phyloP scores from a whole-genome alignment of 2,888 invertebrate species.

The Dromius quadrimaculatus region DNA sequence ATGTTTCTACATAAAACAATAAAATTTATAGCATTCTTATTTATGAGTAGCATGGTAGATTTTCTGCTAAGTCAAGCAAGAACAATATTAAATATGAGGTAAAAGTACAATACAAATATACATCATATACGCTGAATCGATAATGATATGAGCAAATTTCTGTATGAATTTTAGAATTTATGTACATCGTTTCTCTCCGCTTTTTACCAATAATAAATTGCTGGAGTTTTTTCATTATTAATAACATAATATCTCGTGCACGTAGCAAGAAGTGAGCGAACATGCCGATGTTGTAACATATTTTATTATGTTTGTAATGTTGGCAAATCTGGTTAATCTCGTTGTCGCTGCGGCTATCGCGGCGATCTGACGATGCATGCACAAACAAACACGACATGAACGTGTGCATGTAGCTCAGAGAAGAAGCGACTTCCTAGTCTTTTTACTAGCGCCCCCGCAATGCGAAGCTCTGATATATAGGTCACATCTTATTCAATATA shows the following conservation, averaged over 20 bases:
- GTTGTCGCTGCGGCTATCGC: slow-evolving; percentile 33
- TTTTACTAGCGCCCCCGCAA: slow-evolving; percentile 42
- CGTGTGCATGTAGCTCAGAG: slow-evolving; percentile 3
- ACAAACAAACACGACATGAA: slow-evolving; percentile 26
- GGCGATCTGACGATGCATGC: slow-evolving; percentile 20
- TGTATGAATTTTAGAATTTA: slow-evolving; percentile 34
- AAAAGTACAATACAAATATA: slow-evolving; percentile 20
- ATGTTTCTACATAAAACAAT: background rate
- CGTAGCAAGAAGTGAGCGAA: slow-evolving; percentile 15
- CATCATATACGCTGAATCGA: slow-evolving; percentile 16
- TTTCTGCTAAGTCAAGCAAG: slow-evolving; percentile 9
- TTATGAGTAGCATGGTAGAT: background rate
- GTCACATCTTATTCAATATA: slow-evolving; percentile 44
- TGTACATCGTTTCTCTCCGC: slow-evolving; percentile 6
- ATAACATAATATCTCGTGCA: slow-evolving; percentile 28
- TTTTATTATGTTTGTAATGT: slow-evolving; percentile 42
- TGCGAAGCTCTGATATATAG: slow-evolving; percentile 38
- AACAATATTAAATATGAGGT: slow-evolving; percentile 30
- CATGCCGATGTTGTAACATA: slow-evolving; percentile 38
- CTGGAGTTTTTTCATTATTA: slow-evolving; percentile 23
- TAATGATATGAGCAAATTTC: slow-evolving; percentile 33
- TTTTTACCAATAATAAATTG: slow-evolving; percentile 26
- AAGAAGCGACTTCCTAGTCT: slow-evolving; percentile 47
- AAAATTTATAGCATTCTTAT: slow-evolving; percentile 19
- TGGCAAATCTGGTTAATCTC: slow-evolving; percentile 43